These are phyloP conservation scores for Platichthys stellatus DNA, from an alignment of 2,113 vertebrate genomes.

Conservation along the genomic window DNA sequence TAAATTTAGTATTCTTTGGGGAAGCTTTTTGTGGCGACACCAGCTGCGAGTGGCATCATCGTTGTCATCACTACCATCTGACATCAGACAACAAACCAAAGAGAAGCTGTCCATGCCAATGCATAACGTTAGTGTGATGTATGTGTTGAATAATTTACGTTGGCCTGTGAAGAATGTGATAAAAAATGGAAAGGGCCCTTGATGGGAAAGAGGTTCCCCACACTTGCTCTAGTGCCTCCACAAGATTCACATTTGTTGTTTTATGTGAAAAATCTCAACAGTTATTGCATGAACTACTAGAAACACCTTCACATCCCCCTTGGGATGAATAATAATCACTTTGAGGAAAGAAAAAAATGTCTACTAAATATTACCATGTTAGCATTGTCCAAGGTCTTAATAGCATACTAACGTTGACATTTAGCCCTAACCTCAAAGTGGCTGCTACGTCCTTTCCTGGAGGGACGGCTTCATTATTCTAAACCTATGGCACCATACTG, in stretches of 20 bases:
- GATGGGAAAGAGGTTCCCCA: neutral
- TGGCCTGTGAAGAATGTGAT: neutral
- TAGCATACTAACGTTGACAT: too few species aligned
- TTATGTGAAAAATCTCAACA: too few species aligned
- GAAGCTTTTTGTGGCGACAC: too few species aligned
- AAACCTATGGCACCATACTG: neutral
- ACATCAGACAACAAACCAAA: neutral
- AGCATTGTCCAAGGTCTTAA: too few species aligned
- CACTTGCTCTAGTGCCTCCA: neutral
- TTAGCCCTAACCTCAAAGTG: too few species aligned
- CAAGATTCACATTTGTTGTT: too few species aligned
- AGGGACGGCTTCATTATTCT: neutral
- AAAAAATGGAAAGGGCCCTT: neutral
- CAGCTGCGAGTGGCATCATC: neutral
- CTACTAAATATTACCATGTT: too few species aligned
- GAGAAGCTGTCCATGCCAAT: neutral
- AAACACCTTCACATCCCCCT: too few species aligned
- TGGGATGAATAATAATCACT: too few species aligned
- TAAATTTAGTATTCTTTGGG: too few species aligned
- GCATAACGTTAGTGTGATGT: neutral
- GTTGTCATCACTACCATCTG: neutral
- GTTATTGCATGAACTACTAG: too few species aligned
- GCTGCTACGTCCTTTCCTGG: neutral
- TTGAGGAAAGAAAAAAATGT: too few species aligned
- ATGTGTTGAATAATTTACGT: neutral